Base-by-base conservation (phyloP, 2,113 vertebrate genomes). In the Nesospiza acunhae region DNA sequence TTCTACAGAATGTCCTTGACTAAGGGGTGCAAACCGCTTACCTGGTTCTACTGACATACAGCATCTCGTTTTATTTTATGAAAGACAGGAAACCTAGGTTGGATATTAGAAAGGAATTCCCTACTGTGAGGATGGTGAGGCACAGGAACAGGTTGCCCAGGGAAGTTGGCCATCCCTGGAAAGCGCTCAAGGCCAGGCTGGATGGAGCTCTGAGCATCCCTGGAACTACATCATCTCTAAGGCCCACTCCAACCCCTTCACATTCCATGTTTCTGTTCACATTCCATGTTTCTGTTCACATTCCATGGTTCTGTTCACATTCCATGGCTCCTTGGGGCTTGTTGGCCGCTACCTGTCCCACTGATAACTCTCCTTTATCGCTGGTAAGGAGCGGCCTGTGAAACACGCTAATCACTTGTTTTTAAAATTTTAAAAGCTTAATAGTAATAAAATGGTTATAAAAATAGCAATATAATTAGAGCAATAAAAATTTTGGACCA, bases 281-380 rank as follows among this genome's bases (percentile, higher is more conserved):
- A 15, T 49, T 49, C 13, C 49, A 15, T 9, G 26, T 24, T 50
- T 50, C 47, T 49, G 47, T 47, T 39, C 39, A 39, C 10, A 39
- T 39, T 39, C 39, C 39, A 39, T 39, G 39, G 39, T 39, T 39
- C 39, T 39, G 39, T 39, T 39, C 39, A 39, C 39, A 13, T 39
- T 39, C 39, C 39, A 39, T 39, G 39, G 30, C 13, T 3, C 15
- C 35, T 20, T 6, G 4, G 23, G n/a, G n/a, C 56, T 30, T 4
- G 11, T 6, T 28, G 47, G 12, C 39, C 5, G 16, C 47, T 33
- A 50, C 24, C 30, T 11, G 16, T 13, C 13, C 15, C 47, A 2
- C 23, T 2, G 10, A 2, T 1, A 30, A 55, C 2, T 3, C 39
- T 19, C 19, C 9, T 15, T 15, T 15, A 10, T 0, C 0, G 17